These are phyloP conservation scores for Petaurus breviceps DNA, from an alignment of 2,113 vertebrate genomes.

Conservation along the genomic window DNA sequence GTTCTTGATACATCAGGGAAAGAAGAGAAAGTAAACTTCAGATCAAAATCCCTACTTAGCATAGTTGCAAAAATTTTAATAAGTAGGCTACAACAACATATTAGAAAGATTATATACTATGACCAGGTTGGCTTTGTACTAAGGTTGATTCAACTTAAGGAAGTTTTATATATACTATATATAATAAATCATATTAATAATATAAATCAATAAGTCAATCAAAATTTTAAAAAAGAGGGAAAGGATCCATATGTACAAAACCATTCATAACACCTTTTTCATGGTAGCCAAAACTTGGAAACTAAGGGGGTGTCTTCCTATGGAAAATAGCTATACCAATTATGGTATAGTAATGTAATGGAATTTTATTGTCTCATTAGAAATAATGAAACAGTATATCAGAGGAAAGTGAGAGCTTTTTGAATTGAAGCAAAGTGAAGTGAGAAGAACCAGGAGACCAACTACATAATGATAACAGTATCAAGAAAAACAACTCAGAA, in stretches of 20 bases:
- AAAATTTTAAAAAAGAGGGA: not conserved
- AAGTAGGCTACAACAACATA: not conserved
- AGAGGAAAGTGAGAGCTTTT: not conserved
- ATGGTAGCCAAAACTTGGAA: not conserved
- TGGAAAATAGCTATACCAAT: not conserved
- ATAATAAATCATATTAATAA: not conserved
- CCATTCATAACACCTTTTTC: not conserved
- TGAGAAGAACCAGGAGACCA: not conserved
- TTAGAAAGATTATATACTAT: not conserved
- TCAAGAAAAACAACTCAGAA: not conserved
- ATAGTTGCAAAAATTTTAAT: not conserved
- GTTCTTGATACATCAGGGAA: not conserved
- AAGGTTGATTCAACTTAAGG: not conserved
- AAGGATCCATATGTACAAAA: not conserved
- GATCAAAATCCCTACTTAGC: not conserved
- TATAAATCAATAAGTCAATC: not conserved
- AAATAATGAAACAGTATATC: not conserved
- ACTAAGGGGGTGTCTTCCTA: not conserved
- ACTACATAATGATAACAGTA: not conserved
- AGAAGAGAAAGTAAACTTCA: not conserved
- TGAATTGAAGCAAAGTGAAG: not conserved
- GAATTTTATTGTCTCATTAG: not conserved
- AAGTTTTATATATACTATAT: not conserved
- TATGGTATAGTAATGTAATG: not conserved
- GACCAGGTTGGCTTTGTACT: not conserved